Evolutionary conservation across 2,888 invertebrate genomes (phyloP).

Genomic region (Cyaniris semiargus): DNA sequence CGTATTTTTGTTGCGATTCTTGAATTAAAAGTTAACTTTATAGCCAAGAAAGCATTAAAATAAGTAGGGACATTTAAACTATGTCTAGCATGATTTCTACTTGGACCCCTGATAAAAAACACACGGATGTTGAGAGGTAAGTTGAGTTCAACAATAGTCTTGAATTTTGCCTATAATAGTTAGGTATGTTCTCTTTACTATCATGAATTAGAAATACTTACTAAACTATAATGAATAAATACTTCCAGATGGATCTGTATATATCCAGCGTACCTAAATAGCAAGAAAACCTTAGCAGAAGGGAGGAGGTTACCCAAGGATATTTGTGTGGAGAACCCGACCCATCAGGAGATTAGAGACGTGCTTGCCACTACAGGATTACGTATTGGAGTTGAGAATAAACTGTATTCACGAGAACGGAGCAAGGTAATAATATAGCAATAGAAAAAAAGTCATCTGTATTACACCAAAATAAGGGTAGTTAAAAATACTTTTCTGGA

Average conservation of each 20-base stretch:
- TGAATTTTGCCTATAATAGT: neutral
- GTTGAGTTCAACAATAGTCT: slow-evolving; percentile 14
- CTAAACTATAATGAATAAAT: neutral
- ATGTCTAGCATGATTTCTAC: slow-evolving; percentile 31
- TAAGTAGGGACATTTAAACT: neutral
- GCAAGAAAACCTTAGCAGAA: slow-evolving; percentile 93
- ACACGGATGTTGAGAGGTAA: slow-evolving; percentile 83
- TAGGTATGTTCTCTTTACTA: neutral
- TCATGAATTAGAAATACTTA: slow-evolving; percentile 5
- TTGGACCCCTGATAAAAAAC: slow-evolving; percentile 88
- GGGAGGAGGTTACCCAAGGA: slow-evolving; percentile 92
- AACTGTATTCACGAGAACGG: slow-evolving; percentile 93
- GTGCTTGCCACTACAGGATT: slow-evolving; percentile 92
- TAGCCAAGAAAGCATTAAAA: neutral
- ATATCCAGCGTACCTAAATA: slow-evolving; percentile 98
- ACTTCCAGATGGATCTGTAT: slow-evolving; percentile 93
- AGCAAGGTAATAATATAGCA: slow-evolving; percentile 82
- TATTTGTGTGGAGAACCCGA: slow-evolving; percentile 96
- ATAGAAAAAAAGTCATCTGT: too few species aligned
- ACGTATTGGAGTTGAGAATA: slow-evolving; percentile 94
- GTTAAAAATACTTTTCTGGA: too few species aligned
- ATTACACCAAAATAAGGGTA: too few species aligned
- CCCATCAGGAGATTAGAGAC: slow-evolving; percentile 96
- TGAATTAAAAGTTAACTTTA: neutral
- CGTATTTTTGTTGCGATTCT: neutral